These are phyloP conservation scores for Epinephelus lanceolatus DNA, from an alignment of 2,113 vertebrate genomes.

Conservation along the genomic window DNA sequence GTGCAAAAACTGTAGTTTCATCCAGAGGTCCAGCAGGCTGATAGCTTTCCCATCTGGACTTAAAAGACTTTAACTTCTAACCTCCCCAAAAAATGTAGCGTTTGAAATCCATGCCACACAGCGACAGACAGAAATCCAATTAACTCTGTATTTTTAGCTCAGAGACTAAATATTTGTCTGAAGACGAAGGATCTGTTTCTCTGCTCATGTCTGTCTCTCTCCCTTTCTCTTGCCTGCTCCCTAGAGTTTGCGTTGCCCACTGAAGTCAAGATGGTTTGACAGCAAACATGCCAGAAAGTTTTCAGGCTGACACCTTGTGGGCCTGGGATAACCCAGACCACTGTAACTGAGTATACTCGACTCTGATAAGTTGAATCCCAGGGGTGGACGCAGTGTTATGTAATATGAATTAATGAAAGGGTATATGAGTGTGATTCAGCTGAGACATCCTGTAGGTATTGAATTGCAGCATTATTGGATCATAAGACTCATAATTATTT, in stretches of 20 bases:
- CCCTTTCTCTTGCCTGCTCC: neutral
- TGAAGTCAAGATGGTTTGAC: neutral
- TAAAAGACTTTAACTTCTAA: neutral
- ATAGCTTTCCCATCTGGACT: neutral
- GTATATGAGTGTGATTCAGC: neutral
- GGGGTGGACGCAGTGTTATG: neutral
- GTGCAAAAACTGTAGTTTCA: neutral
- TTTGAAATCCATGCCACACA: neutral
- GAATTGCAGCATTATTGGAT: neutral
- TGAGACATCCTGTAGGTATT: neutral
- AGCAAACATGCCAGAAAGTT: neutral
- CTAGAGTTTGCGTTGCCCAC: neutral
- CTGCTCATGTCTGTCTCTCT: neutral
- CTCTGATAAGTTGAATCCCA: neutral
- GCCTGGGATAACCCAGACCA: neutral
- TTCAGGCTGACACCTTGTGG: neutral
- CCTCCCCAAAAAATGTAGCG: neutral
- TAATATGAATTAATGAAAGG: slow-evolving; percentile 3
- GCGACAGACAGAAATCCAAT: neutral
- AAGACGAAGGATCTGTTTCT: neutral
- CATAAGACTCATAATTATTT: too few species aligned
- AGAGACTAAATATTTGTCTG: slow-evolving; percentile 19
- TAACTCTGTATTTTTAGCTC: slow-evolving; percentile 24
- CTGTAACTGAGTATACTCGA: neutral
- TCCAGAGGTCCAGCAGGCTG: neutral